Base-by-base conservation (phyloP, 2,888 invertebrate genomes). In the Caenorhabditis japonica region DNA sequence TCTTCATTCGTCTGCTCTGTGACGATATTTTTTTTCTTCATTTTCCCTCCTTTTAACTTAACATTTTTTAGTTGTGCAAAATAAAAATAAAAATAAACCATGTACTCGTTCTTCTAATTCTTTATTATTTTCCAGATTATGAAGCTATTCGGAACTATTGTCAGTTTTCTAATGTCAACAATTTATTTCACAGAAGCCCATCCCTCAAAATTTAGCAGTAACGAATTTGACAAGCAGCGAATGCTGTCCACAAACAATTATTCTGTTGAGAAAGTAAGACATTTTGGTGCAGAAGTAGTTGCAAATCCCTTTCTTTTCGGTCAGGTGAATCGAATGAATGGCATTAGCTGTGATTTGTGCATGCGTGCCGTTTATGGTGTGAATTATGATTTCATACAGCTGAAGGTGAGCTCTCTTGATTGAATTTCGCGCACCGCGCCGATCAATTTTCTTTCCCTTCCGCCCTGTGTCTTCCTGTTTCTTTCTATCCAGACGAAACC, bases 321-420 rank as follows among this genome's bases (percentile, higher is more conserved):
- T 49, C 66, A 79, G 78, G 61, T 79, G 51, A 79, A 74, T 53
- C 74, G 76, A 60, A 51, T 79, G 55, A 76, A 76, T 30, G 76
- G 81, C 41, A 76, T 81, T 33, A 79, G 79, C 51, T 81, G 81
- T 49, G 81, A 81, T 47, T 71, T 81, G 74, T 81, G 81, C 51
- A 56, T 81, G 69, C 75, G 75, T 27, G 79, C 81, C 12, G 71
- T 81, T 69, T 77, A 79, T 75, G 81, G 81, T 15, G 69, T 81
- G 43, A 79, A 79, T 73, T 81, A 79, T 72, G 79, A 81, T 58
- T 77, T 81, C 55, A 72, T 74, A 51, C 75, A 75, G 53, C 61
- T 81, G 46, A 81, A 81, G 75, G 81, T 79, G 44, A 44, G 55
- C 56, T n/a, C 39, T 19, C 53, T 49, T 66, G 66, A 66, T 66